Base-by-base conservation (phyloP, 1,140 invertebrate species). In the Drosophila subobscura region DNA sequence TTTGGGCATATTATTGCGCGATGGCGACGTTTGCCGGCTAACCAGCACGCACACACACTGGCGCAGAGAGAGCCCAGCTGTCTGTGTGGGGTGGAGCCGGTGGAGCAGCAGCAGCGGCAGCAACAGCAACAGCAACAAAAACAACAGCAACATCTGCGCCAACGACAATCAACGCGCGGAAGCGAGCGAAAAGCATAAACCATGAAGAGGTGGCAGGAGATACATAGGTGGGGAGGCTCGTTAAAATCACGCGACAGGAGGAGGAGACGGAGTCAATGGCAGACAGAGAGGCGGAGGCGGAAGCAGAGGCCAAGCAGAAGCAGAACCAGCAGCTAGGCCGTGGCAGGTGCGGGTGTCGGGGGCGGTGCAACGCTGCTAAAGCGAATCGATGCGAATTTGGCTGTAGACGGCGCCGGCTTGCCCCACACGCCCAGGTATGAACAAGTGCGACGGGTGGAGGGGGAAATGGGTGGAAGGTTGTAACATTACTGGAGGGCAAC, bases 171-270 rank as follows among this genome's bases (percentile, higher is more conserved):
- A 83, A 78, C 78, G 78, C 83, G 83, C 83, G 83, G 75, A 86
- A 86, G 74, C 83, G 76, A 79, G 81, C 78, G 83, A 77, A 88
- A 86, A 86, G 83, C 83, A 86, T 88, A 86, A 88, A 86, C 78
- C 83, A 86, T 88, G 75, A 72, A 68, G 80, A 65, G 58, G 14
- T 14, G 57, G 46, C 51, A 54, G 46, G 37, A 27, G 47, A 12
- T n/a, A n/a, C n/a, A n/a, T 12, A 42, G 23, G 58, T 40, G 65
- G 40, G 70, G 77, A 85, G 85, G 80, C 84, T 88, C 79, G 83
- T 89, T 89, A 84, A 79, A 89, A 89, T 89, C 74, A 85, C 83
- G 85, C 84, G 85, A 84, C 79, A 89, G 79, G 79, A 72, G 63
- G 63, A 58, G 58, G 63, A 49, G 51, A 25, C 47, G 22, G 50